Conservation (phyloP, 2,113 vertebrate genomes). For the Cavia porcellus region DNA sequence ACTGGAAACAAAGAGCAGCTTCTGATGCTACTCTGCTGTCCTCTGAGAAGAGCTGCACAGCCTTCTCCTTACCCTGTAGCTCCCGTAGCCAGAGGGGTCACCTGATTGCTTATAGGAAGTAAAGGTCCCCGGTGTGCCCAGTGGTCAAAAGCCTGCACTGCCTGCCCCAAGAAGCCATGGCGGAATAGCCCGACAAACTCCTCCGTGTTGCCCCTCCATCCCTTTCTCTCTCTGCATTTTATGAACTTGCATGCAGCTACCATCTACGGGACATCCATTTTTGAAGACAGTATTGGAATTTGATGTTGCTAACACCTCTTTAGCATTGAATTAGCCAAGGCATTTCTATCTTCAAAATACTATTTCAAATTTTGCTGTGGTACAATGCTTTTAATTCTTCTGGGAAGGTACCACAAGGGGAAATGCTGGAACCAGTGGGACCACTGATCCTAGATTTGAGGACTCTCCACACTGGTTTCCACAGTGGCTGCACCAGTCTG, state of each 20-base stretch:
- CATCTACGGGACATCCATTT: background rate
- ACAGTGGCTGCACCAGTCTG: background rate
- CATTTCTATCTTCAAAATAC: background rate
- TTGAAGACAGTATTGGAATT: background rate
- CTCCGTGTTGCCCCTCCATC: background rate
- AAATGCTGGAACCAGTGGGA: too few species aligned
- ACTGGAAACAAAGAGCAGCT: conserved; percentile 64
- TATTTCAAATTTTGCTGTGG: background rate
- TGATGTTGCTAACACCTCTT: background rate
- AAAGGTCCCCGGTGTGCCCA: background rate
- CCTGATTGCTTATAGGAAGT: conserved; percentile 17
- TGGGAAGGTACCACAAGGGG: background rate
- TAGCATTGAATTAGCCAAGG: background rate
- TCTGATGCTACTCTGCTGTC: conserved; percentile 58
- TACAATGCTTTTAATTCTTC: background rate
- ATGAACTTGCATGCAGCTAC: conserved; percentile 1
- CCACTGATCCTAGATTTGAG: background rate
- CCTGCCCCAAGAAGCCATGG: background rate
- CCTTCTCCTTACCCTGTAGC: conserved; percentile 43
- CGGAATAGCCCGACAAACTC: background rate
- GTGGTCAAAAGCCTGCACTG: background rate
- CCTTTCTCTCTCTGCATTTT: background rate
- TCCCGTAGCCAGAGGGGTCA: conserved; percentile 43
- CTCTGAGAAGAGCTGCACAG: background rate
- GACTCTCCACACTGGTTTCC: background rate